These are phyloP conservation scores for Cyphomyrmex costatus DNA, from an alignment of 1,140 invertebrate species.

Conservation along the genomic window DNA sequence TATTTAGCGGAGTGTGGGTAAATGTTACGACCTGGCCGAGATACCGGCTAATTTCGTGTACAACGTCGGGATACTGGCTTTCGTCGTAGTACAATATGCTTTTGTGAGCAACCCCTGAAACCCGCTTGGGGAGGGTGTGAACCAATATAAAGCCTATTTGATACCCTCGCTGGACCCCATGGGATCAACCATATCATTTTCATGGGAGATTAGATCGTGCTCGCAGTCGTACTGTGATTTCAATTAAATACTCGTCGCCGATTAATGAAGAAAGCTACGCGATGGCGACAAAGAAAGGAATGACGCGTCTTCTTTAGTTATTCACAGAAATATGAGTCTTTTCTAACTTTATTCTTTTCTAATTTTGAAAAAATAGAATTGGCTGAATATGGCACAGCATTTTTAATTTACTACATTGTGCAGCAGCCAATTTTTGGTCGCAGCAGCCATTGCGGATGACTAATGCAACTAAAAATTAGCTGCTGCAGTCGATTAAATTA, in stretches of 20 bases:
- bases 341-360: too few species aligned
- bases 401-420: too few species aligned
- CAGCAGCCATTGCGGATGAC: too few species aligned
- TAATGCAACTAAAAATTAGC: too few species aligned
- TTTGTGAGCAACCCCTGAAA: conserved; percentile 75
- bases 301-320: background rate
- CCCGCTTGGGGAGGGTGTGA: conserved; percentile 80
- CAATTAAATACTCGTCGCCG: conserved; percentile 79
- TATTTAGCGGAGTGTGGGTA: conserved; percentile 66
- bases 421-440: too few species aligned
- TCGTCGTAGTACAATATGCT: conserved; percentile 78
- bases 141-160: conserved; percentile 84
- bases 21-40: conserved; percentile 61
- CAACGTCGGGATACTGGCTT: conserved; percentile 53
- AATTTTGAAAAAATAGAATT: too few species aligned
- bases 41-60: conserved; percentile 75
- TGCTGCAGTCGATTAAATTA: too few species aligned
- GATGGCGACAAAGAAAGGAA: conserved; percentile 25
- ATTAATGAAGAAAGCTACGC: conserved; percentile 14
- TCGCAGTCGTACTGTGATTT: conserved; percentile 80
- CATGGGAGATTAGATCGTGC: conserved; percentile 82
- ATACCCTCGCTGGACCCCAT: conserved; percentile 79
- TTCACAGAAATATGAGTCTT: background rate
- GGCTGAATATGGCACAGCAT: too few species aligned
- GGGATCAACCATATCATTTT: conserved; percentile 86